These are phyloP conservation scores for Poeciliopsis gracilis DNA, from an alignment of 2,797 vertebrate genomes.

Conservation along the genomic window DNA sequence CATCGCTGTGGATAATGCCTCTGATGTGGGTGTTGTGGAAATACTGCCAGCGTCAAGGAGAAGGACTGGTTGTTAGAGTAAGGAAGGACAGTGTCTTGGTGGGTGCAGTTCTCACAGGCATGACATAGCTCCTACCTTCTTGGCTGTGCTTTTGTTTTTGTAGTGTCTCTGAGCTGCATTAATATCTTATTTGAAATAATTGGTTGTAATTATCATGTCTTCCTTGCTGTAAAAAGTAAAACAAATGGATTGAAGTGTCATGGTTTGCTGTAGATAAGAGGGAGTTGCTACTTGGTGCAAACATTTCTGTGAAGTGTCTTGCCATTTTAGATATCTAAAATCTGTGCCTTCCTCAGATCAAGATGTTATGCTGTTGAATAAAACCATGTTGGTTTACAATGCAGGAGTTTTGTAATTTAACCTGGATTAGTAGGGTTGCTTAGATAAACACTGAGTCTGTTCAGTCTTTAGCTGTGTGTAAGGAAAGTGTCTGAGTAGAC, in stretches of 20 bases:
- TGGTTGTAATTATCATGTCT: background rate
- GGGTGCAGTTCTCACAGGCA: slow-evolving; percentile 31
- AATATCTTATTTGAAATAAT: slow-evolving; percentile 33
- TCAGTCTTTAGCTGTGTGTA: too few species aligned
- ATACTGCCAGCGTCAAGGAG: slow-evolving; percentile 29
- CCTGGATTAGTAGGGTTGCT: background rate
- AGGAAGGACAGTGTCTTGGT: slow-evolving; percentile 23
- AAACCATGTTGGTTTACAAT: background rate
- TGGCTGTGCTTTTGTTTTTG: slow-evolving; percentile 18
- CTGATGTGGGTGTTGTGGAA: slow-evolving; percentile 51
- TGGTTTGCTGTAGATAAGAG: background rate
- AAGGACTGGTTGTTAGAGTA: slow-evolving; percentile 12
- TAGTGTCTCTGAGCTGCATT: slow-evolving; percentile 21
- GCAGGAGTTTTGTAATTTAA: background rate
- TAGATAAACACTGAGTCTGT: too few species aligned
- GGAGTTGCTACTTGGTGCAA: background rate
- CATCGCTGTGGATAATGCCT: slow-evolving; percentile 65
- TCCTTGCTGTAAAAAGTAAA: background rate
- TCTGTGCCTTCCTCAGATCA: background rate
- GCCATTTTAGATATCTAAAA: background rate
- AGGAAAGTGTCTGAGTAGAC: too few species aligned
- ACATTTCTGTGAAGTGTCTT: background rate
- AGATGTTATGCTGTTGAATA: background rate
- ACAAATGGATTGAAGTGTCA: background rate
- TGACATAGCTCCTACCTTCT: slow-evolving; percentile 25